These are phyloP conservation scores for Cepaea nemoralis DNA, from an alignment of 1,140 invertebrate genomes.

Conservation along the genomic window DNA sequence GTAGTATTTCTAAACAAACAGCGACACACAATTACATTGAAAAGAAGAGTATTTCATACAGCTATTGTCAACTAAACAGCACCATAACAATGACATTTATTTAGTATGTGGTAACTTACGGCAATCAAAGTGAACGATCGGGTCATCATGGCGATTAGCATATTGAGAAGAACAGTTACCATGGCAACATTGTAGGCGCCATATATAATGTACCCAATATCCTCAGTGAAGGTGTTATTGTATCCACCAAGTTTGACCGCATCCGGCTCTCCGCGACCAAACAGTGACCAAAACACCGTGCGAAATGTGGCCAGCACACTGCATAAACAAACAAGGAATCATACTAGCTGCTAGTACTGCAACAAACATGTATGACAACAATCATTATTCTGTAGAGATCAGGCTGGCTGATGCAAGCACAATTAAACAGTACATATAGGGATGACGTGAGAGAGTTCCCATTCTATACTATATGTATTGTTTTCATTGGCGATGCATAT, in stretches of 20 bases:
- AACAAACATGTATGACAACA: too few relatives aligned
- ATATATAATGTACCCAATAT: slow-evolving; percentile 63
- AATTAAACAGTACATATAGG: too few relatives aligned
- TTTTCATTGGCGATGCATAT: too few relatives aligned
- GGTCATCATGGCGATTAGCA: slow-evolving; percentile 76
- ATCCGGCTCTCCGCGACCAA: slow-evolving; percentile 79
- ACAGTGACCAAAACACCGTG: slow-evolving; percentile 82
- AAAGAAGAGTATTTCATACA: too few relatives aligned
- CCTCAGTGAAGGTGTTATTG: slow-evolving; percentile 55
- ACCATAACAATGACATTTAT: too few relatives aligned
- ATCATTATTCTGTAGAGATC: too few relatives aligned
- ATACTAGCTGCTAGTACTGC: not conserved
- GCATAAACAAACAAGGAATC: slow-evolving; percentile 42
- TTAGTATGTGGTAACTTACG: slow-evolving; percentile 62
- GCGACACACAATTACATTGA: too few relatives aligned
- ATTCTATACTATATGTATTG: too few relatives aligned
- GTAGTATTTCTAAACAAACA: too few relatives aligned
- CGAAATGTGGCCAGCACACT: slow-evolving; percentile 77
- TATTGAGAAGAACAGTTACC: slow-evolving; percentile 75
- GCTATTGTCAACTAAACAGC: too few relatives aligned
- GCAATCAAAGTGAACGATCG: slow-evolving; percentile 74
- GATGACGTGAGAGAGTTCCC: too few relatives aligned
- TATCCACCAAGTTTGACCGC: slow-evolving; percentile 71
- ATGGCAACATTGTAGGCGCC: slow-evolving; percentile 72
- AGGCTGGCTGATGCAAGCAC: too few relatives aligned